phyloP scores from a whole-genome alignment of 2,113 vertebrate species.

The Lamprotornis superbus region DNA sequence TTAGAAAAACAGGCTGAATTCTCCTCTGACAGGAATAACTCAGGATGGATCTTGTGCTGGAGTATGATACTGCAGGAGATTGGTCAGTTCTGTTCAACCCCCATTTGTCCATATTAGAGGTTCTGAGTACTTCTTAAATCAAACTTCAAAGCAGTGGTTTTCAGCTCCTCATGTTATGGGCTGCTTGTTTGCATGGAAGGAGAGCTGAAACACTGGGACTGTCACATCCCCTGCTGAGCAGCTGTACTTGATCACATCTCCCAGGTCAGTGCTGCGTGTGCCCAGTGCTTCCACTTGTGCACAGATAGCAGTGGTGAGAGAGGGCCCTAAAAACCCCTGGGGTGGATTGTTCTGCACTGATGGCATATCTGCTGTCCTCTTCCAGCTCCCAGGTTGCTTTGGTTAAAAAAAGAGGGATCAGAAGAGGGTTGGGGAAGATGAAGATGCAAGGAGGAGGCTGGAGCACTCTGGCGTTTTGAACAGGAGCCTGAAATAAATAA shows the following conservation, averaged over 20 bases:
- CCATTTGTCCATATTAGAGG: neutral
- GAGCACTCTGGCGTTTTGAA: neutral
- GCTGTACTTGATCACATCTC: neutral
- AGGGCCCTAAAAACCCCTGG: neutral
- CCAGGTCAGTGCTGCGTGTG: rapidly evolving
- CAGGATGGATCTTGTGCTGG: neutral
- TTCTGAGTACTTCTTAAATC: neutral
- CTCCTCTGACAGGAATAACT: neutral
- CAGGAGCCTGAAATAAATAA: neutral
- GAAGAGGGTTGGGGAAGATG: neutral
- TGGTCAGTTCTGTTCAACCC: neutral
- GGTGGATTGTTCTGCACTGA: neutral
- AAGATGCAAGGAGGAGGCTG: neutral
- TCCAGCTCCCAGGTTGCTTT: neutral
- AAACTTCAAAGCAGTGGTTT: neutral
- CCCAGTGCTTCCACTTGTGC: neutral
- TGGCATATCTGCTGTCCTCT: neutral
- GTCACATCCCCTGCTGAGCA: rapidly evolving
- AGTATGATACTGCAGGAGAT: neutral
- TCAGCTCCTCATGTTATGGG: neutral
- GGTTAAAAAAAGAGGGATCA: neutral
- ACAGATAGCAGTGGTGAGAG: neutral
- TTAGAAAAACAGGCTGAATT: neutral
- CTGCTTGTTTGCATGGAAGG: neutral
- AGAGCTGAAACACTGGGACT: neutral